Evolutionary conservation across 2,888 invertebrate species (phyloP).

Genomic region (Pachycephus smyrnensis): DNA sequence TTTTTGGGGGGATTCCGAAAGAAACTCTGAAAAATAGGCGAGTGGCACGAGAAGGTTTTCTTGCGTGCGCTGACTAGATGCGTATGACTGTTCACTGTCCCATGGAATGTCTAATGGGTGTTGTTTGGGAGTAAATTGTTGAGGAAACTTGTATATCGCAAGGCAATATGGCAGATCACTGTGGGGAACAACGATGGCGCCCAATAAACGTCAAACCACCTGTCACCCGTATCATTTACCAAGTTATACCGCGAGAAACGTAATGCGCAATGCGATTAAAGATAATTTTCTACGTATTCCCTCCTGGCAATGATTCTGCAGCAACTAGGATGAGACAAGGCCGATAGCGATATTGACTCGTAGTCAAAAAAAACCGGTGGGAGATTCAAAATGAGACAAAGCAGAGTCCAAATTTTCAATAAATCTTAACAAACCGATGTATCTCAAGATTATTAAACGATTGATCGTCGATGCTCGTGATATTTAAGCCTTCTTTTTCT

Average conservation of each 20-base stretch:
- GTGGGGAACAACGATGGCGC: constrained; percentile 40
- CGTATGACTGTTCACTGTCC: constrained; percentile 32
- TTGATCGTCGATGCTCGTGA: no score
- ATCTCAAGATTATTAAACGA: no score
- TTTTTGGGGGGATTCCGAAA: not conserved
- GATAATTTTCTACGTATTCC: not conserved
- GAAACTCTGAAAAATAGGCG: not conserved
- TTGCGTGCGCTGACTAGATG: constrained; percentile 14
- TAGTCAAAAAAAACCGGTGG: not conserved
- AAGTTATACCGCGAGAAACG: not conserved
- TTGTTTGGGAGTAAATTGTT: constrained; percentile 37
- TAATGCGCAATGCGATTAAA: not conserved
- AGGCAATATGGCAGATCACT: constrained; percentile 47
- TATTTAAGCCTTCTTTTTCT: no score
- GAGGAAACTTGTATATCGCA: constrained; percentile 31
- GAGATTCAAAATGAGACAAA: not conserved
- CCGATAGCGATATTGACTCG: no score
- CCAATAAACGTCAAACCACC: constrained; percentile 50
- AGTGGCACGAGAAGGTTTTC: not conserved
- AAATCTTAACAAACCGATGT: no score
- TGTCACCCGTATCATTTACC: constrained; percentile 32
- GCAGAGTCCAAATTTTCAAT: no score
- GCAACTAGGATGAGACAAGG: not conserved
- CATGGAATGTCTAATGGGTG: constrained; percentile 32
- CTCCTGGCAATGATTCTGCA: not conserved